A percentile compares a stretch with the other conserved stretches of the same genome.
phyloP scores from a whole-genome alignment of 1,140 invertebrate genomes.

The Ylistrum balloti region DNA sequence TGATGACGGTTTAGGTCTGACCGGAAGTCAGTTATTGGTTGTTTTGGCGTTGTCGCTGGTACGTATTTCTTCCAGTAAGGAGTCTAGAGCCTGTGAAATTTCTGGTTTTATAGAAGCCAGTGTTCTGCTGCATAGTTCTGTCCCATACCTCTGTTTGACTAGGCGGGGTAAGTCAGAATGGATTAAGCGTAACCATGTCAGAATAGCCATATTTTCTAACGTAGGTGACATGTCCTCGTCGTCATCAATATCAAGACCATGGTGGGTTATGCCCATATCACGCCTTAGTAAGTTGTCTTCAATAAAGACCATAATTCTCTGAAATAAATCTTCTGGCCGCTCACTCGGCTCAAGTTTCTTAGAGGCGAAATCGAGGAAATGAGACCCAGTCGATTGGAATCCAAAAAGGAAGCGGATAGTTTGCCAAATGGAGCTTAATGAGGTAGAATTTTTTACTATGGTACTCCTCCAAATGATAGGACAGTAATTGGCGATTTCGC shows the following conservation, averaged over 20 bases:
- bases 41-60: slow-evolving; percentile 38
- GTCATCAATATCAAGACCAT: slow-evolving; percentile 40
- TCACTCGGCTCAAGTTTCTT: slow-evolving; percentile 57
- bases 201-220: slow-evolving; percentile 58
- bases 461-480: slow-evolving; percentile 57
- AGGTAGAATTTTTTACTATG: slow-evolving; percentile 60
- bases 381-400: slow-evolving; percentile 53
- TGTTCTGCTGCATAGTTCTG: slow-evolving; percentile 54
- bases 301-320: slow-evolving; percentile 60
- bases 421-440: slow-evolving; percentile 58
- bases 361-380: not conserved
- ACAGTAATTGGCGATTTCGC: slow-evolving; percentile 63
- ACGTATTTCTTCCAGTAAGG: slow-evolving; percentile 59
- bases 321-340: slow-evolving; percentile 61
- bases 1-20: not conserved
- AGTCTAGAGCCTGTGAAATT: slow-evolving; percentile 57
- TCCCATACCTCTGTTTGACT: slow-evolving; percentile 62
- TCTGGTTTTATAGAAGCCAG: slow-evolving; percentile 63
- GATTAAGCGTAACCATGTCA: slow-evolving; percentile 62
- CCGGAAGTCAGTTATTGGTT: not conserved
- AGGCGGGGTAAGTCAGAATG: slow-evolving; percentile 56
- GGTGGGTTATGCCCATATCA: slow-evolving; percentile 51
- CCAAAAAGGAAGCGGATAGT: slow-evolving; percentile 58
- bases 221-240: slow-evolving; percentile 59
- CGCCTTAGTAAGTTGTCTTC: slow-evolving; percentile 59